Base-by-base conservation (phyloP, 2,797 vertebrate species). In the Phyllotis vaccarum region DNA sequence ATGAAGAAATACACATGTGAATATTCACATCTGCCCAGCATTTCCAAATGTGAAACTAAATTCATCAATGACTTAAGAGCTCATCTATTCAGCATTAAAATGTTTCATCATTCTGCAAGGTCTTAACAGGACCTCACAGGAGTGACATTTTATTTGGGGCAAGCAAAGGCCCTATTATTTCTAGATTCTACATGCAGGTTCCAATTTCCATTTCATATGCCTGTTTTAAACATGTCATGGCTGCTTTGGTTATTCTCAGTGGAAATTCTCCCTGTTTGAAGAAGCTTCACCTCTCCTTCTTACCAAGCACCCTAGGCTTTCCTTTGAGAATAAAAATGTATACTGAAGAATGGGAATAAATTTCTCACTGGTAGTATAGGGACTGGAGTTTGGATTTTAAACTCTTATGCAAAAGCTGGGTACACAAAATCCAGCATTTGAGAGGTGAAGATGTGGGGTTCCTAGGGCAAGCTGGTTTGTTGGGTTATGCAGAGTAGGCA, bases 181-280 rank as follows among this genome's bases (percentile, higher is more conserved):
- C 72, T 81, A 54, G 89, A 95, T 34, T 93, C 89, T 90, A 46
- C 83, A 79, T 81, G 52, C 3, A 70, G 54, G 72, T 92, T 96
- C 89, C 89, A 78, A 94, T 95, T 97, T 97, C 64, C 86, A 93
- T 94, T 94, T 95, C n/a, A 85, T 27, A 93, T 34, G 64, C 87
- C 40, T 17, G 46, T 93, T 96, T 96, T 93, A 74, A 96, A 66
- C 88, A 56, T 92, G 54, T 94, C 91, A 92, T 95, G 95, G 40
- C 78, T 93, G 64, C 43, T 66, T 34, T 93, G 82, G 27, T 54
- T 74, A 92, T 95, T 93, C 60, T 92, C 80, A 86, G 43, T 90
- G 70, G 82, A 94, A 95, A 96, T 93, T 90, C 52, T 86, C 89
- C 66, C 94, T 87, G 52, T 95, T 87, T 94, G 80, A 95, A 76